phyloP scores from a whole-genome alignment of 2,888 invertebrate species.

The Physocephala rufipes region DNA sequence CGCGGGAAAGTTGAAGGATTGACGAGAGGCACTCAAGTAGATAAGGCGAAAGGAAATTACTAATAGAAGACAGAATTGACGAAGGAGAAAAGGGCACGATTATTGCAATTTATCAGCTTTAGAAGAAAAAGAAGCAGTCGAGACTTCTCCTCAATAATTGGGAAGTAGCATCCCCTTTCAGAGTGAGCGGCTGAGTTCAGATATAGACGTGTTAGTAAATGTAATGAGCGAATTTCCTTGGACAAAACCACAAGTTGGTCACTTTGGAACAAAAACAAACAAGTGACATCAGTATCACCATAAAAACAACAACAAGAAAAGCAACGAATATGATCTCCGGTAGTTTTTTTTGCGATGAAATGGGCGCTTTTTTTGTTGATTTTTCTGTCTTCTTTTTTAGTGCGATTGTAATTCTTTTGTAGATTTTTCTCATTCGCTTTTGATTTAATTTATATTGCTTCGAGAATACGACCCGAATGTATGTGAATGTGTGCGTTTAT shows the following conservation, averaged over 20 bases:
- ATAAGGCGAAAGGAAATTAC: neutral
- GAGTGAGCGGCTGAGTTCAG: neutral
- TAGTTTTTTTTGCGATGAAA: slow-evolving; percentile 12
- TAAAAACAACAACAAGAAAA: neutral
- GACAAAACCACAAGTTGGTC: slow-evolving; percentile 17
- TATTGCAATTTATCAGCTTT: slow-evolving; percentile 48
- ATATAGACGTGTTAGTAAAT: neutral
- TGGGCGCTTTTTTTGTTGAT: slow-evolving; percentile 28
- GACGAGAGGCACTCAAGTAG: neutral
- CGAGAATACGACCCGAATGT: neutral
- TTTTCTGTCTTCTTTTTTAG: neutral
- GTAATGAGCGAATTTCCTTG: no score
- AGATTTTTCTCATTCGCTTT: slow-evolving; percentile 17
- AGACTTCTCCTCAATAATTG: no score
- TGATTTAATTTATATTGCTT: slow-evolving; percentile 13
- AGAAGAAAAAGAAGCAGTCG: slow-evolving; percentile 15
- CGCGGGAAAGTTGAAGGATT: neutral
- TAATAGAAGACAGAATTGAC: neutral
- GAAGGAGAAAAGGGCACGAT: neutral
- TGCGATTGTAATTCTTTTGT: slow-evolving; percentile 20
- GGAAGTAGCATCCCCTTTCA: no score
- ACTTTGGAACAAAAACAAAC: neutral
- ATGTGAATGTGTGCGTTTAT: neutral
- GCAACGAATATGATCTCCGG: slow-evolving; percentile 13
- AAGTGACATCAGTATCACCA: neutral